These are phyloP conservation scores for Centroberyx gerrardi DNA, from an alignment of 2,797 vertebrate genomes.

Conservation along the genomic window DNA sequence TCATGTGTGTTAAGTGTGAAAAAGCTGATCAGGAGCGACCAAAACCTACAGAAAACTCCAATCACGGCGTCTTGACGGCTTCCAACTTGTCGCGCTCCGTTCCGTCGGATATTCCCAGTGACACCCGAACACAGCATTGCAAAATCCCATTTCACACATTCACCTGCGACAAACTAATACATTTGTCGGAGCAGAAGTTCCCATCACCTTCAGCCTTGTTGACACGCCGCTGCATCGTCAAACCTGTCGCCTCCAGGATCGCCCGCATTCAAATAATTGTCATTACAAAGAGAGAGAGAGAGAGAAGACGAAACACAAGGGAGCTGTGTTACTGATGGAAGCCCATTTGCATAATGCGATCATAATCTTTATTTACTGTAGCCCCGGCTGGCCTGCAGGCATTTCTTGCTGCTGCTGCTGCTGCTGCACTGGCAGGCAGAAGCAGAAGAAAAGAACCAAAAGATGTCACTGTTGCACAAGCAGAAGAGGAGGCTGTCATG, in stretches of 20 bases:
- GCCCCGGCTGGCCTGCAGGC: slow-evolving; percentile 13
- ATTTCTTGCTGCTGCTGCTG: too few relatives aligned
- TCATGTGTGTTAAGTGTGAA: not conserved
- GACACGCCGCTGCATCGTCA: slow-evolving; percentile 34
- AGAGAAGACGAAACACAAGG: slow-evolving; percentile 16
- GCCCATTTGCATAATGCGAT: slow-evolving; percentile 53
- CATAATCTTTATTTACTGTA: slow-evolving; percentile 46
- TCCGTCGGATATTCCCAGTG: too few relatives aligned
- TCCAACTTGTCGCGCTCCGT: too few relatives aligned
- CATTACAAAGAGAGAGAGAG: slow-evolving; percentile 21
- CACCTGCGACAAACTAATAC: slow-evolving; percentile 24
- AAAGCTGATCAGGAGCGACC: not conserved
- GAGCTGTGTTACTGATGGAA: slow-evolving; percentile 46
- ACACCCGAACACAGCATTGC: too few relatives aligned
- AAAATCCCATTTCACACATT: slow-evolving; percentile 29
- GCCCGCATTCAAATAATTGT: slow-evolving; percentile 29
- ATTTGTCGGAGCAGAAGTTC: slow-evolving; percentile 35
- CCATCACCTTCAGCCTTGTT: slow-evolving; percentile 39
- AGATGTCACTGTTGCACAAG: slow-evolving; percentile 87
- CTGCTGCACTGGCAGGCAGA: slow-evolving; percentile 13
- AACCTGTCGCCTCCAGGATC: slow-evolving; percentile 28
- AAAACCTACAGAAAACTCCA: not conserved
- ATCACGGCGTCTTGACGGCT: too few relatives aligned
- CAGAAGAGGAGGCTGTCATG: not conserved
- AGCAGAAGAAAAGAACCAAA: slow-evolving; percentile 55